Evolutionary conservation across 2,113 vertebrate genomes (phyloP), one percentile per base, ranked within the genome.

Genomic region (Nerophis lumbriciformis): DNA sequence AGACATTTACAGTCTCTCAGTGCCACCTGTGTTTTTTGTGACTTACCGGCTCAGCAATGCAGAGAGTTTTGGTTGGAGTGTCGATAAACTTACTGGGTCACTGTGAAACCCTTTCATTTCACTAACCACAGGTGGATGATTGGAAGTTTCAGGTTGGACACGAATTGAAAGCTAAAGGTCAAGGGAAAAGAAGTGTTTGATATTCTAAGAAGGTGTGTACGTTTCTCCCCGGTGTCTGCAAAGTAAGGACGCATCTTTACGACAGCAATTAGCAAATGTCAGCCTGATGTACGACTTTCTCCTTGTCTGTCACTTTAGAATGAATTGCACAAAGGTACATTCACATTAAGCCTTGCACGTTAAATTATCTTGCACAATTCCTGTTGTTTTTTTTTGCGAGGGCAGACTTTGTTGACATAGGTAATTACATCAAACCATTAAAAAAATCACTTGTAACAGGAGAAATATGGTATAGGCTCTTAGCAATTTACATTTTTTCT

Each of bases 171-270:
- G 67, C 59, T 72, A 87, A 85, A 85, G 79, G 79, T 80, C 77
- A 87, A 69, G 66, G 78, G 75, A 79, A 76, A 76, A 67, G 55
- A 73, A 69, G 65, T 58, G 72, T 84, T 85, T 80, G 60, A 52
- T 71, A 71, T 79, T 77, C 53, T 53, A 59, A 60, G 61, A 36
- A 58, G 48, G 66, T 65, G 59, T 64, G 59, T 16, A 62, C 65
- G 70, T 62, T 71, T 42, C 36, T 68, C 16, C 48, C 65, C 71
- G 50, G 11, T 65, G 63, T 74, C 69, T 28, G 28, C 45, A 67
- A 44, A 59, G 68, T 42, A 67, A 48, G 72, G 57, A 59, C 6
- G 42, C 48, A 47, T 48, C 21, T 67, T 44, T 50, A 60, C 47
- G 71, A 76, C 67, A 59, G 48, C 54, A 71, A 81, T 79, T 77